These are phyloP conservation scores for Emydura subglobosa DNA, from an alignment of 2,113 vertebrate species.

Conservation along the genomic window DNA sequence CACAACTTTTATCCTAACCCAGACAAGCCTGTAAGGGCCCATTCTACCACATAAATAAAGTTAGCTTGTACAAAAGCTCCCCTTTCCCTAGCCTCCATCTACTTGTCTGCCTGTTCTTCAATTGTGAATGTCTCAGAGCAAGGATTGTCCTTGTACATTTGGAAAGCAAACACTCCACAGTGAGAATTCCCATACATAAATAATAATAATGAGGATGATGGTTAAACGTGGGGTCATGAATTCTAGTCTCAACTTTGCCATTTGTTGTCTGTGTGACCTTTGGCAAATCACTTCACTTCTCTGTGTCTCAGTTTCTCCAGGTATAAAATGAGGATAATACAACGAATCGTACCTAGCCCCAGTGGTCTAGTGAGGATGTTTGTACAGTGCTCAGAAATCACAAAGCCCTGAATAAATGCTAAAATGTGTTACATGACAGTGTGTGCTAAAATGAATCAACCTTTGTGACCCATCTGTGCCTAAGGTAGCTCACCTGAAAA, in stretches of 20 bases:
- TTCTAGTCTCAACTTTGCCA: too few relatives aligned
- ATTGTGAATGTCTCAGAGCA: neutral
- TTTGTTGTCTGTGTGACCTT: too few relatives aligned
- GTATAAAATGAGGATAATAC: neutral
- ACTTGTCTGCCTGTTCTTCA: neutral
- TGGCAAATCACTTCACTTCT: neutral
- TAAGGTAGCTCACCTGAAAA: too few relatives aligned
- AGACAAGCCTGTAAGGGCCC: too few relatives aligned
- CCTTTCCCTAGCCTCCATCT: neutral
- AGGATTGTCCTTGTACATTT: neutral
- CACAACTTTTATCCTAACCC: too few relatives aligned
- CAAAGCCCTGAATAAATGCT: too few relatives aligned
- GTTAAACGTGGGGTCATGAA: neutral
- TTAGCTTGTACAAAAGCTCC: neutral
- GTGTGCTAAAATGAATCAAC: too few relatives aligned
- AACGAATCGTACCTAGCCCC: neutral
- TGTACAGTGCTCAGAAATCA: too few relatives aligned
- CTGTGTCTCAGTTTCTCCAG: neutral
- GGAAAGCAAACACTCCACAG: neutral
- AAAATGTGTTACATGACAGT: too few relatives aligned
- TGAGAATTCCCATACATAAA: neutral
- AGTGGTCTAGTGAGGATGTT: neutral
- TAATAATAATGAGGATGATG: rapidly evolving
- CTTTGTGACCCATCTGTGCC: too few relatives aligned
- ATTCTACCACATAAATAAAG: neutral